phyloP scores from a whole-genome alignment of 2,888 invertebrate species.

The Melipona bicolor region DNA sequence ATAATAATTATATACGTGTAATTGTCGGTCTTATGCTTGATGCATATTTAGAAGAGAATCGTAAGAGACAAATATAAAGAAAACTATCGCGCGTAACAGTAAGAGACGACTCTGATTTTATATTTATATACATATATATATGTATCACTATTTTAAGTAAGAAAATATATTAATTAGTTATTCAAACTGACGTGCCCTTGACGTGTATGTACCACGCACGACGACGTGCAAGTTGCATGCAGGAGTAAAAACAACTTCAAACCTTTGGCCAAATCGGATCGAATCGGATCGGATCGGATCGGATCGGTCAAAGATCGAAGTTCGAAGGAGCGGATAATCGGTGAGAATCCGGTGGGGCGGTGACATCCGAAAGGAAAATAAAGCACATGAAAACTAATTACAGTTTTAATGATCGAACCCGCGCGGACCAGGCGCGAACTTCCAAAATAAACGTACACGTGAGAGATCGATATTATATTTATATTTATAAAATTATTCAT shows the following conservation, averaged over 20 bases:
- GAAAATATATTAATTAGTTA: constrained; percentile 27
- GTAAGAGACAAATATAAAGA: background rate
- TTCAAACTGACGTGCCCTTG: background rate
- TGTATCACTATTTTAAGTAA: constrained; percentile 32
- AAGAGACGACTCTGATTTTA: constrained; percentile 20
- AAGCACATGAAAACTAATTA: constrained; percentile 46
- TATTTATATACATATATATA: constrained; percentile 17
- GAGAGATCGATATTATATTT: constrained; percentile 80
- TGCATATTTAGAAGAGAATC: constrained; percentile 4
- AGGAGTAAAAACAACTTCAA: background rate
- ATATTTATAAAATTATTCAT: constrained; percentile 83
- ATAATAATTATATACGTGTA: background rate
- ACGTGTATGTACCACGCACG: too few species aligned
- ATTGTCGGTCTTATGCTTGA: background rate
- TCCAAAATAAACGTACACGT: constrained; percentile 74
- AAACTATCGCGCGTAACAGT: background rate
- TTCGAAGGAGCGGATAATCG: background rate
- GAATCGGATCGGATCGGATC: too few species aligned
- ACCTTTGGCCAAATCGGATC: background rate
- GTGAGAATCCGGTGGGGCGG: background rate
- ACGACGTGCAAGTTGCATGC: too few species aligned
- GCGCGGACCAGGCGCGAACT: constrained; percentile 42
- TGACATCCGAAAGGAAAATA: constrained; percentile 20
- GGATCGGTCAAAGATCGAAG: background rate
- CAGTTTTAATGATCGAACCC: constrained; percentile 49